phyloP scores from a whole-genome alignment of 2,797 vertebrate species.

The Betta splendens region DNA sequence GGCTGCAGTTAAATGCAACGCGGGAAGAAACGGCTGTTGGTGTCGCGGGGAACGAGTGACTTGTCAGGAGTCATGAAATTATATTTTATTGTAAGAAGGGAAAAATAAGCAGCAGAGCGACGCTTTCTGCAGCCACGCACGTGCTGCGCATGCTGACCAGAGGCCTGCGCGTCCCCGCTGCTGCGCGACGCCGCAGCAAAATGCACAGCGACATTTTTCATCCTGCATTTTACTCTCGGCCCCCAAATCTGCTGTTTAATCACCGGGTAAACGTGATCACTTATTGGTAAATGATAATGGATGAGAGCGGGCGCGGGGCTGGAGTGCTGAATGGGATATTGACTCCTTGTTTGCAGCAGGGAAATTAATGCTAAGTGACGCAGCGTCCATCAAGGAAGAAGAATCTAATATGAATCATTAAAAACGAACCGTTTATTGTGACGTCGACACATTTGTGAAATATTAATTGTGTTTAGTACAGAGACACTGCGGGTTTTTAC shows the following conservation, averaged over 20 bases:
- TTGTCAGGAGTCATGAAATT: slow-evolving; percentile 52
- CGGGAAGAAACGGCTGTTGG: slow-evolving; percentile 2
- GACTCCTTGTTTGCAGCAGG: slow-evolving; percentile 42
- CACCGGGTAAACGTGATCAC: slow-evolving; percentile 55
- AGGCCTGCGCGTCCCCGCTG: slow-evolving; percentile 24
- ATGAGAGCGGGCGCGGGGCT: slow-evolving; percentile 34
- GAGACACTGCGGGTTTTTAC: background rate
- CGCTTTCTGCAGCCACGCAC: slow-evolving; percentile 29
- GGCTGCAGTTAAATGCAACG: no score
- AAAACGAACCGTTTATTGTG: background rate
- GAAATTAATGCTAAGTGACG: slow-evolving; percentile 21
- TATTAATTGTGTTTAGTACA: no score
- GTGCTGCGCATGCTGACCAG: slow-evolving; percentile 31
- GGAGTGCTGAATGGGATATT: slow-evolving; percentile 54
- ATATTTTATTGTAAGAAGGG: slow-evolving; percentile 40
- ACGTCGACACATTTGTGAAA: no score
- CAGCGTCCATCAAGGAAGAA: slow-evolving; percentile 1
- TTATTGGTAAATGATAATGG: slow-evolving; percentile 61
- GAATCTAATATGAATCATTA: background rate
- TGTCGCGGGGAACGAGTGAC: background rate
- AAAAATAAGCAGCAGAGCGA: slow-evolving; percentile 6
- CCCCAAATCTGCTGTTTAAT: slow-evolving; percentile 59
- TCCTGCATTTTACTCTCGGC: slow-evolving; percentile 20
- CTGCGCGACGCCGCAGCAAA: slow-evolving; percentile 17
- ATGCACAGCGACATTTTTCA: slow-evolving; percentile 33